These are phyloP conservation scores for Sialis fuliginosa DNA, from an alignment of 2,888 invertebrate genomes.

Conservation along the genomic window DNA sequence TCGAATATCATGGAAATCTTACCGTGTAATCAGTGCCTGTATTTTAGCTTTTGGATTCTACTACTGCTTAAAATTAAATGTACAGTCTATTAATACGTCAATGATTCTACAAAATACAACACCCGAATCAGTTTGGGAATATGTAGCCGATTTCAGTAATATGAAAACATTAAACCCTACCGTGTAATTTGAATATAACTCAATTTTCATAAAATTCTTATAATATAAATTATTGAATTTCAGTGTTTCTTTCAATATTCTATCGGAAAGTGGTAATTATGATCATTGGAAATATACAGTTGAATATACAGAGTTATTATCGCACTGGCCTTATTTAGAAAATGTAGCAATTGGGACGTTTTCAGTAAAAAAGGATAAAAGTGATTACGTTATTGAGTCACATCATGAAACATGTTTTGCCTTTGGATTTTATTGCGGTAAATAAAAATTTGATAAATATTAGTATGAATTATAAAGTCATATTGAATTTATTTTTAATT, in stretches of 20 bases:
- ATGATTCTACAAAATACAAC: slow-evolving; percentile 32
- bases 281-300: slow-evolving; percentile 53
- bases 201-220: neutral
- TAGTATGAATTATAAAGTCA: neutral
- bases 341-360: slow-evolving; percentile 39
- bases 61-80: slow-evolving; percentile 17
- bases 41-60: slow-evolving; percentile 15
- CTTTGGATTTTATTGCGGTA: slow-evolving; percentile 36
- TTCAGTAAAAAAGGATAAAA: slow-evolving; percentile 30
- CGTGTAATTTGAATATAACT: slow-evolving; percentile 34
- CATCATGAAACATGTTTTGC: slow-evolving; percentile 45
- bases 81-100: slow-evolving; percentile 27
- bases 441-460: slow-evolving; percentile 19
- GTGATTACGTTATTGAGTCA: slow-evolving; percentile 36
- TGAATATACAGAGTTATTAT: slow-evolving; percentile 42
- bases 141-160: slow-evolving; percentile 57
- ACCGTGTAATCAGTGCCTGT: neutral
- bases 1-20: neutral
- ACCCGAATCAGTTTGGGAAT: slow-evolving; percentile 50
- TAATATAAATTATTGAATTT: neutral
- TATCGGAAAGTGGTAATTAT: slow-evolving; percentile 43
- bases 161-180: slow-evolving; percentile 52
- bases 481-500: slow-evolving; percentile 15
- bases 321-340: slow-evolving; percentile 41
- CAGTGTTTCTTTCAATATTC: slow-evolving; percentile 31